Conservation (phyloP, 2,113 vertebrate genomes). For the Macaca mulatta region DNA sequence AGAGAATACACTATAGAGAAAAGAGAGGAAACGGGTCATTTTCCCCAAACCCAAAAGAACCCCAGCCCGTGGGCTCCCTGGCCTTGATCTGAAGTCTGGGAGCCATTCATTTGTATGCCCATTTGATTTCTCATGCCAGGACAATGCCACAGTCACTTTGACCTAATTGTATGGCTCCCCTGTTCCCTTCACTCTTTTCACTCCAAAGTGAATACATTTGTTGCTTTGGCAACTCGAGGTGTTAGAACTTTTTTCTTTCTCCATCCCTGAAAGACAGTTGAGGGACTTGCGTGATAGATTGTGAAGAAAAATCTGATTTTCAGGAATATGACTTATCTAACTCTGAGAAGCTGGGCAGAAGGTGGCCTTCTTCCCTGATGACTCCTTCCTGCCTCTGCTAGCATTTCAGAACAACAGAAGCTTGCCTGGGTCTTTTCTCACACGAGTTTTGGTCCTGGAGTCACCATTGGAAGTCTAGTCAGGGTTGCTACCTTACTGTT, state of each 20-base stretch:
- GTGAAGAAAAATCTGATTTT: neutral
- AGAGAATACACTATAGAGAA: neutral
- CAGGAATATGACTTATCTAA: neutral
- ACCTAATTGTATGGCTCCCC: neutral
- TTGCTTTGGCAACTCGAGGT: neutral
- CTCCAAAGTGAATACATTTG: neutral
- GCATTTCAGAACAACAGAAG: slow-evolving; percentile 61
- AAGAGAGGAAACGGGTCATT: neutral
- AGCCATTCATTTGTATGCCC: neutral
- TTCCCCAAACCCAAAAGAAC: neutral
- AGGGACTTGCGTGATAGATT: neutral
- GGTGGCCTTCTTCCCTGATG: neutral
- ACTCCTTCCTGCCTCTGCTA: neutral
- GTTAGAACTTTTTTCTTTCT: neutral
- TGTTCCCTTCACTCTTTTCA: neutral
- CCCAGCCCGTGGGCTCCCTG: neutral
- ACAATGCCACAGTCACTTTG: neutral
- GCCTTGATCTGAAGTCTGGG: neutral
- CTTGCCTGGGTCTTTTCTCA: slow-evolving; percentile 33
- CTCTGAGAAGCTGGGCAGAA: slow-evolving; percentile 15
- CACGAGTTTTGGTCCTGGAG: neutral
- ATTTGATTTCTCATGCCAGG: neutral
- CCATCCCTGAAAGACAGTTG: neutral
- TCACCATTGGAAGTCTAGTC: neutral
- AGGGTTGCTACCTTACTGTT: slow-evolving; percentile 42